Evolutionary conservation across 2,888 invertebrate genomes (phyloP), one percentile per base, ranked within the genome.

Genomic region (Athetis lepigone): DNA sequence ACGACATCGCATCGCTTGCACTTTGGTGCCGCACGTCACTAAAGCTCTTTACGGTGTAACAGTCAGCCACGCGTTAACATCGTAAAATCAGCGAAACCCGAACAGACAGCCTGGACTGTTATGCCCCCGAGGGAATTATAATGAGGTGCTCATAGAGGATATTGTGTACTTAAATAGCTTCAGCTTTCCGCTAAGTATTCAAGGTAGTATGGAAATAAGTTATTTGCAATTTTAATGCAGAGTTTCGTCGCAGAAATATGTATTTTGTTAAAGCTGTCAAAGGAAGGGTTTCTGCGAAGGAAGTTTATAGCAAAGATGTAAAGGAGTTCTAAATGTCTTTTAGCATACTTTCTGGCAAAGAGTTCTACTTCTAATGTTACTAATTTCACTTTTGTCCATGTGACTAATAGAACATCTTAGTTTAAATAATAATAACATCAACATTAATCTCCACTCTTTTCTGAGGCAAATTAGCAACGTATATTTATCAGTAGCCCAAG

Each of bases 41-140:
- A n/a, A n/a, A n/a, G n/a, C n/a, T n/a, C n/a, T n/a, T n/a, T n/a
- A n/a, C 77, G 66, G 82, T 86, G 86, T 85, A 29, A 85, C 13
- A 52, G 16, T 2, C 46, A 49, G 23, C 52, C 51, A 37, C 23
- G 52, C 63, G 67, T 62, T 75, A 66, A 73, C 79, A 76, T 82
- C 84, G 79, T 87, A 82, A 89, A 89, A 88, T 88, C 85, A 82
- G 77, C 82, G 85, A 85, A 87, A 88, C 85, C 85, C 74, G 81
- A 87, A 85, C 80, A 80, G 79, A 69, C 77, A 57, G 68, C 62
- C 70, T 66, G 71, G 81, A 85, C 86, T 84, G 84, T 88, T 85
- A 86, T 83, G 80, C 77, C 76, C 74, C 77, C 76, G 71, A 68
- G 67, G 75, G 86, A 86, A 88, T 88, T 85, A 87, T 88, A 88